These are phyloP conservation scores for Oopsacas minuta DNA, from an alignment of 37 sponge, comb jelly and placozoan species.

Conservation along the genomic window DNA sequence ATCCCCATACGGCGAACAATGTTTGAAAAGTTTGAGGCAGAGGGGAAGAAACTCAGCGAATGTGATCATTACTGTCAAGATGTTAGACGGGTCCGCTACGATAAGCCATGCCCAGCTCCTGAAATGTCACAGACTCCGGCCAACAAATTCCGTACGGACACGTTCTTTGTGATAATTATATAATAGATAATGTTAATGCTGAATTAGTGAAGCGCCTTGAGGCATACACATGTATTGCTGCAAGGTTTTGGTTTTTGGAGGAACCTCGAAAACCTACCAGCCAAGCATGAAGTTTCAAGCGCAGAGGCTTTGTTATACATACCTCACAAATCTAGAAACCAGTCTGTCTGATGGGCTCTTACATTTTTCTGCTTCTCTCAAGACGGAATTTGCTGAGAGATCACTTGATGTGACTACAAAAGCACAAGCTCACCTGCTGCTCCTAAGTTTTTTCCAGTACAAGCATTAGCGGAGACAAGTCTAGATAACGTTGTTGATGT, in stretches of 20 bases:
- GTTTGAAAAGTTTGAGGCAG: background rate
- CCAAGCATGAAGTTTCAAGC: background rate
- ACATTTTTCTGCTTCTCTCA: background rate
- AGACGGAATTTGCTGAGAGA: background rate
- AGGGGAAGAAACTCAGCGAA: background rate
- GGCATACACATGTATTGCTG: background rate
- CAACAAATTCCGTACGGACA: background rate
- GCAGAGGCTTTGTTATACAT: conserved; percentile 6
- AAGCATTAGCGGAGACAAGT: background rate
- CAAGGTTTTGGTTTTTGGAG: background rate
- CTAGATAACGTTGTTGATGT: conserved; percentile 7
- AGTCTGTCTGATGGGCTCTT: conserved; percentile 14
- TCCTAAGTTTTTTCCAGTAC: background rate
- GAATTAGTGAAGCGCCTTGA: background rate
- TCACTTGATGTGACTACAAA: background rate
- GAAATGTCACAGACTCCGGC: background rate
- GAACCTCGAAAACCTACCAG: background rate
- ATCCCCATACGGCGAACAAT: background rate
- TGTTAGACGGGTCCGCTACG: background rate
- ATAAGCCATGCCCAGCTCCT: background rate
- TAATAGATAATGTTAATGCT: background rate
- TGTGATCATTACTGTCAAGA: background rate
- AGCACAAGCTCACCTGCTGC: background rate
- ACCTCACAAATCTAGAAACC: background rate
- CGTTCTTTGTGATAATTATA: background rate